phyloP scores from a whole-genome alignment of 1,140 invertebrate species.

The Agraylea sexmaculata region DNA sequence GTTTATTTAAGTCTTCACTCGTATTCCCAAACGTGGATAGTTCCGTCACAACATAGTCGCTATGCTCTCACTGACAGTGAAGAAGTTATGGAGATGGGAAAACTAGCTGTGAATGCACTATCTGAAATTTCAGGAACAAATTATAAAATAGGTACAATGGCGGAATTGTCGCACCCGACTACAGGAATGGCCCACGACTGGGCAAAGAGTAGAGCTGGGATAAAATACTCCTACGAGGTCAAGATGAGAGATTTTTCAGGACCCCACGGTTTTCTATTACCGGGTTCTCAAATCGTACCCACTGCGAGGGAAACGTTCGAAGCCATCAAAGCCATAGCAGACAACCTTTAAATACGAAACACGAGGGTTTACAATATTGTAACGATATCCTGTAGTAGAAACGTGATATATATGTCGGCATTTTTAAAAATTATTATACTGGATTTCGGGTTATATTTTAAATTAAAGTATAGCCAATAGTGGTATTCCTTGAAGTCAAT shows the following conservation, averaged over 20 bases:
- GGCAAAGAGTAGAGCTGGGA: conserved; percentile 52
- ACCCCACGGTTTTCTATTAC: conserved; percentile 64
- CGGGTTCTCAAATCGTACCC: conserved; percentile 59
- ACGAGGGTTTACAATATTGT: no score
- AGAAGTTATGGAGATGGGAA: conserved; percentile 46
- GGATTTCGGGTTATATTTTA: neutral
- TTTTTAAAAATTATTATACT: neutral
- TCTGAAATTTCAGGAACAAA: conserved; percentile 48
- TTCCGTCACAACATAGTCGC: conserved; percentile 51
- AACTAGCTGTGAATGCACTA: conserved; percentile 43
- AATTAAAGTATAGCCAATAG: neutral
- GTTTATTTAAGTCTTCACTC: conserved; percentile 67
- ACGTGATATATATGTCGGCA: neutral
- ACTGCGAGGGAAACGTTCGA: conserved; percentile 71
- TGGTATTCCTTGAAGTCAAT: neutral
- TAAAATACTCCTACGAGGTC: conserved; percentile 65
- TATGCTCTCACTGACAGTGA: conserved; percentile 46
- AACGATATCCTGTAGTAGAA: no score
- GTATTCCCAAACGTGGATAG: conserved; percentile 62
- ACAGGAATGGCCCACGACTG: conserved; percentile 61
- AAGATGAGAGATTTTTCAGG: conserved; percentile 65
- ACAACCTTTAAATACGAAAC: conserved; percentile 35
- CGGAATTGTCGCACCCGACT: conserved; percentile 41
- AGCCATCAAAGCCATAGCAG: conserved; percentile 58
- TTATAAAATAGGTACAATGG: conserved; percentile 43